A percentile compares a stretch with the other conserved stretches of the same genome.
Evolutionary conservation across 2,797 vertebrate species (phyloP).

Genomic region (Apodemus agrarius): DNA sequence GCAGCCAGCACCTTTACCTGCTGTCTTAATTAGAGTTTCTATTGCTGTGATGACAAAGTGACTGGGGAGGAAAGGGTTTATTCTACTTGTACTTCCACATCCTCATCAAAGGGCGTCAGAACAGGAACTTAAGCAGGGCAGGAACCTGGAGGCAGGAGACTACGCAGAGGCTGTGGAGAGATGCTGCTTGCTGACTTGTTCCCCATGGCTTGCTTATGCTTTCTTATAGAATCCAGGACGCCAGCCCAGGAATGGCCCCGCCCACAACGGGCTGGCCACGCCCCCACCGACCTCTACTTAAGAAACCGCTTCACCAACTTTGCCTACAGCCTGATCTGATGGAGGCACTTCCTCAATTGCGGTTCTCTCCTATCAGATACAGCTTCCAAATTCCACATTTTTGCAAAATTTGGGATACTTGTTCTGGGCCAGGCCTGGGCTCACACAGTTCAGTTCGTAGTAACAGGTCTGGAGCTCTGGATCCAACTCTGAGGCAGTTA

Average conservation of each 20-base stretch:
- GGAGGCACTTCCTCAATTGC: background rate
- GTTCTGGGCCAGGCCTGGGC: background rate
- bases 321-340: too few species aligned
- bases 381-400: background rate
- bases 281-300: background rate
- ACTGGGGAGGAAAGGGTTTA: background rate
- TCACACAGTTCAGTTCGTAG: background rate
- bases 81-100: background rate
- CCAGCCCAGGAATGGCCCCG: background rate
- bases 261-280: too few species aligned
- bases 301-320: background rate
- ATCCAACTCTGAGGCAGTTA: background rate
- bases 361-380: background rate
- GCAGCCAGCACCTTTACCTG: background rate
- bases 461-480: background rate
- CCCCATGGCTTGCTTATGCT: background rate
- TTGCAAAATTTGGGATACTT: background rate
- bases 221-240: background rate
- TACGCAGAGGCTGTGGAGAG: background rate
- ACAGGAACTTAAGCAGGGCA: background rate
- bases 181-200: background rate
- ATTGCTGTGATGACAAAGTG: background rate
- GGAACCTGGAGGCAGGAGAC: background rate
- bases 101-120: background rate
- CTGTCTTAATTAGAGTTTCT: background rate